These are phyloP conservation scores for Myiopsitta monachus DNA, from an alignment of 2,113 vertebrate genomes.

Conservation along the genomic window DNA sequence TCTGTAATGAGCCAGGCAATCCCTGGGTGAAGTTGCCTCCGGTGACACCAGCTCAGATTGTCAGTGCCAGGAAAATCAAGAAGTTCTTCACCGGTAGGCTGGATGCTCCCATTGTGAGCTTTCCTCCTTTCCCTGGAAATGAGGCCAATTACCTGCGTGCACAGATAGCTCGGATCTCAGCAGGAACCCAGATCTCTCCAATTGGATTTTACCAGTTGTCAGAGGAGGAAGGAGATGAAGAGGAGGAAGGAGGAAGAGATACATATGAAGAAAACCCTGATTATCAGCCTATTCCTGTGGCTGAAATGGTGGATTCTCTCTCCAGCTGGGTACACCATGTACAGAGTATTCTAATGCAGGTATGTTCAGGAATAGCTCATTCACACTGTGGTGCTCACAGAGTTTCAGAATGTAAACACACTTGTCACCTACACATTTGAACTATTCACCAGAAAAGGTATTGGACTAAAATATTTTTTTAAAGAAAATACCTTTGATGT, in stretches of 20 bases:
- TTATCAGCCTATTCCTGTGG: conserved; percentile 83
- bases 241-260: conserved; percentile 75
- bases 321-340: conserved; percentile 90
- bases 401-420: background rate
- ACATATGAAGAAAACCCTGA: conserved; percentile 85
- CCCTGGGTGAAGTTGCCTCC: conserved; percentile 88
- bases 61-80: conserved; percentile 83
- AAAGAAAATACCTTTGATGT: background rate
- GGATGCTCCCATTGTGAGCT: conserved; percentile 81
- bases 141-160: conserved; percentile 91
- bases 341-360: conserved; percentile 89
- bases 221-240: conserved; percentile 88
- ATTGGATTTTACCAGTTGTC: conserved; percentile 86
- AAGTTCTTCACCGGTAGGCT: conserved; percentile 90
- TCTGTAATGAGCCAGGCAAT: conserved; percentile 87
- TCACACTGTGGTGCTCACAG: background rate
- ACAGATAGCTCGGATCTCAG: conserved; percentile 94
- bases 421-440: background rate
- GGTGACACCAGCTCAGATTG: conserved; percentile 89
- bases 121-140: conserved; percentile 91
- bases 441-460: background rate
- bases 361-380: conserved; percentile 43
- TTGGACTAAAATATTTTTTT: background rate
- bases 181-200: conserved; percentile 90
- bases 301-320: conserved; percentile 82